Evolutionary conservation across 1,140 invertebrate species (phyloP), one percentile per base, ranked within the genome.

Genomic region (Hycleus phaleratus): DNA sequence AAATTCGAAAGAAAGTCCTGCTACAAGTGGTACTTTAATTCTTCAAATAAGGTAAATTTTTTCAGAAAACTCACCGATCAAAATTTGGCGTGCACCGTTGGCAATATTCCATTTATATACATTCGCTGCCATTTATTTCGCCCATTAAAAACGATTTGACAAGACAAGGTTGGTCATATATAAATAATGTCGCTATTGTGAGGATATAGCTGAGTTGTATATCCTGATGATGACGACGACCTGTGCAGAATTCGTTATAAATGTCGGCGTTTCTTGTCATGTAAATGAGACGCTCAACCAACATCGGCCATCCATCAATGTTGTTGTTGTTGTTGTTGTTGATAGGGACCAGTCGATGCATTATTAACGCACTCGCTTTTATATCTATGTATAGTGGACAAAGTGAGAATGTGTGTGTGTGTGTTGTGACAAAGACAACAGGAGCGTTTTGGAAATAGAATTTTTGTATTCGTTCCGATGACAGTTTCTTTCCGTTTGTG

Each of bases 241-340:
- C 56, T 58, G 43, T 58, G 49, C 56, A 58, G 56, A 58, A 58
- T 58, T 51, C 56, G 48, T 58, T 58, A 58, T 48, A 42, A 43
- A 42, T 46, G 51, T 42, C 56, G 56, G 56, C 56, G 44, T 45
- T 51, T 58, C 56, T 58, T 58, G 50, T 50, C 48, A 58, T 58
- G 56, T 58, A 58, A 58, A 58, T 58, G 45, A 58, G 49, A 46
- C 24, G 48, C 50, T 58, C 46, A 32, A 44, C 40, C 43, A 49
- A 49, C 49, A 45, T 40, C 44, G 26, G 8, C 44, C 48, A 51
- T 58, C 50, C 43, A 58, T 51, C 56, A 58, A 46, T 46, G 49
- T 46, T 51, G 12, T 32, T 32, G 32, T 32, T 32, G 26, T 32
- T 32, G 26, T 32, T 32, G 32, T 32, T 32, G 32, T 32, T 32